Conservation (phyloP, 1,140 invertebrate genomes). For the Aphelinus atriplicis region DNA sequence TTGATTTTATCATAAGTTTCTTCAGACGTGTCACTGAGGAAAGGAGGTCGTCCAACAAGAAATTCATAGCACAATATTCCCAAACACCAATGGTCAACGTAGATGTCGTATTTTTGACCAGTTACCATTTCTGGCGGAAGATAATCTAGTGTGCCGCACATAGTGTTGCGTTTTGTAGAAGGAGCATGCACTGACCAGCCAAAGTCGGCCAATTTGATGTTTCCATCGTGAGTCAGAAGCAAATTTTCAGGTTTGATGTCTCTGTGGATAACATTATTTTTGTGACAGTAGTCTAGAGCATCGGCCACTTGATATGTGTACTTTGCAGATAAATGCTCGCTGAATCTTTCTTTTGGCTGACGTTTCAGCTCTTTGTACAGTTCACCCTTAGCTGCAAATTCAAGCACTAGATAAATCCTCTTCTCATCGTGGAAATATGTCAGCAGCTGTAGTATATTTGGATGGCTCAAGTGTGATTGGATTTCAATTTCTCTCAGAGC, state of each 20-base stretch:
- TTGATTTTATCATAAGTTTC: slow-evolving; percentile 88
- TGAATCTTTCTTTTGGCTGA: slow-evolving; percentile 75
- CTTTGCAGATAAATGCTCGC: slow-evolving; percentile 75
- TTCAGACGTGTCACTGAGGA: slow-evolving; percentile 82
- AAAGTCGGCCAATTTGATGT: slow-evolving; percentile 93
- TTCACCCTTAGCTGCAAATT: slow-evolving; percentile 92
- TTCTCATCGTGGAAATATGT: slow-evolving; percentile 93
- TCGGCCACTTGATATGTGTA: slow-evolving; percentile 90
- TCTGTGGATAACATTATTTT: slow-evolving; percentile 89
- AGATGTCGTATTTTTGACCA: slow-evolving; percentile 77
- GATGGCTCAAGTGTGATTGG: slow-evolving; percentile 91
- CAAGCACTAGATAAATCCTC: slow-evolving; percentile 90
- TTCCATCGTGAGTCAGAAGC: slow-evolving; percentile 78
- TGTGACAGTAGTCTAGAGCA: slow-evolving; percentile 90
- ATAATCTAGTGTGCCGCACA: slow-evolving; percentile 94
- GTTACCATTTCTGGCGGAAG: slow-evolving; percentile 93
- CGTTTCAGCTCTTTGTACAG: slow-evolving; percentile 82
- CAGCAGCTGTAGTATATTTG: slow-evolving; percentile 87
- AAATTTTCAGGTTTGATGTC: slow-evolving; percentile 95
- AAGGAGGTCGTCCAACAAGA: slow-evolving; percentile 92
- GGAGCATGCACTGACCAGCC: slow-evolving; percentile 95
- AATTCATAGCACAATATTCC: slow-evolving; percentile 97
- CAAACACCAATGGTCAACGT: slow-evolving; percentile 90
- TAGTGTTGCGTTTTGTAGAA: slow-evolving; percentile 83
- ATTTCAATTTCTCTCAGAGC: slow-evolving; percentile 95